Evolutionary conservation across 2,797 vertebrate genomes (phyloP), one percentile per base, ranked within the genome.

Genomic region (Falco naumanni): DNA sequence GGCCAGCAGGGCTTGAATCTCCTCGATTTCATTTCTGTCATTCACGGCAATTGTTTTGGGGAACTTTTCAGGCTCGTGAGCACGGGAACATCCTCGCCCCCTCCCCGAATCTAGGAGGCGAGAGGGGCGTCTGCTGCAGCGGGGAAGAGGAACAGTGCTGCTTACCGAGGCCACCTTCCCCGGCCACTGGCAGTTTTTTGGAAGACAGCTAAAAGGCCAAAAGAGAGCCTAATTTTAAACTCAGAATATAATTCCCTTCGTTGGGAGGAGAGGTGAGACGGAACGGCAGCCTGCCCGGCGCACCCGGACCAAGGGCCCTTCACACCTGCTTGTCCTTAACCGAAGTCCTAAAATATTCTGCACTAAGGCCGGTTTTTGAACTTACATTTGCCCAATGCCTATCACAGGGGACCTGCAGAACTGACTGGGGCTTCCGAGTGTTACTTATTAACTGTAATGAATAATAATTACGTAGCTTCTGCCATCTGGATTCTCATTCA

Each of bases 401-500:
- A 74, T 70, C 90, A 9, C 5, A 3, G 75, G 88, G 75, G 84
- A 83, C 89, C 80, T 26, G 51, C 75, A 37, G 78, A 74, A 92
- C 90, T 15, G 81, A 80, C 74, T 63, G 90, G 77, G 88, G 90
- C 81, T 95, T 64, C 94, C 4, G 29, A 97, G 92, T 94, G 93
- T 95, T 90, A 90, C 92, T 95, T 95, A 96, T 94, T 95, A 96
- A 94, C 84, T 77, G 86, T 83, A 95, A 96, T 95, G 94, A 96
- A 95, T 95, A 96, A 96, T 95, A 92, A 95, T 95, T 68, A 92
- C 41, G 92, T 53, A 81, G 88, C 92, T 95, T 94, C 96, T 96
- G 95, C 96, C 96, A 96, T 95, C 96, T 96, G 94, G 96, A 96
- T 96, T 92, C 90, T 34, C 78, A 87, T 91, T 95, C 92, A 75